Evolutionary conservation across 2,113 vertebrate species (phyloP).

Genomic region (Macrotis lagotis): DNA sequence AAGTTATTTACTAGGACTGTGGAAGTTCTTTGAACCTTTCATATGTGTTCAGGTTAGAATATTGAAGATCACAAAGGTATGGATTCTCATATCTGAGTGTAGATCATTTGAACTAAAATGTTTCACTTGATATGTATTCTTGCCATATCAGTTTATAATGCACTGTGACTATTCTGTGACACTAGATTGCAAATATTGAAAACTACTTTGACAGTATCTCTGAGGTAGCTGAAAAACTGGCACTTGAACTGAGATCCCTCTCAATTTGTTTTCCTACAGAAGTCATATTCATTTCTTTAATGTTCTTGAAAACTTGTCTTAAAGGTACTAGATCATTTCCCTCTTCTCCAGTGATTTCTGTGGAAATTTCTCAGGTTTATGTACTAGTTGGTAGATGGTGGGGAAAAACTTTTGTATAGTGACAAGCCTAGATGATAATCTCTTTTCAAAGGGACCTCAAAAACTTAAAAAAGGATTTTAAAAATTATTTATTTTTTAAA

Average conservation of each 20-base stretch:
- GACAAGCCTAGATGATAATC: neutral
- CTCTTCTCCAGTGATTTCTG: slow-evolving; percentile 33
- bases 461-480: neutral
- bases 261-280: slow-evolving; percentile 50
- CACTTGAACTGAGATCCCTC: slow-evolving; percentile 32
- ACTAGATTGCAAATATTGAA: slow-evolving; percentile 32
- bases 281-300: slow-evolving; percentile 66
- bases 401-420: neutral
- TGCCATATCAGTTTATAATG: slow-evolving; percentile 35
- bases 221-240: slow-evolving; percentile 54
- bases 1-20: slow-evolving; percentile 44
- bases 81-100: slow-evolving; percentile 64
- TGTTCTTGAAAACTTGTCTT: slow-evolving; percentile 51
- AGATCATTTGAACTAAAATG: slow-evolving; percentile 74
- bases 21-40: slow-evolving; percentile 17
- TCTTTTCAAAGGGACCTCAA: neutral
- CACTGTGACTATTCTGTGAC: slow-evolving; percentile 28
- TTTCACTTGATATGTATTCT: slow-evolving; percentile 62
- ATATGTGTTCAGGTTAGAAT: slow-evolving; percentile 3
- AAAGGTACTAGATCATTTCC: neutral
- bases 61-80: neutral
- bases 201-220: slow-evolving; percentile 49
- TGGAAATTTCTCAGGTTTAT: slow-evolving; percentile 28
- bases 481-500: neutral
- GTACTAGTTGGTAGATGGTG: neutral